These are phyloP conservation scores for Hippocampus mohnikei DNA, from an alignment of 2,113 vertebrate species.

Conservation along the genomic window DNA sequence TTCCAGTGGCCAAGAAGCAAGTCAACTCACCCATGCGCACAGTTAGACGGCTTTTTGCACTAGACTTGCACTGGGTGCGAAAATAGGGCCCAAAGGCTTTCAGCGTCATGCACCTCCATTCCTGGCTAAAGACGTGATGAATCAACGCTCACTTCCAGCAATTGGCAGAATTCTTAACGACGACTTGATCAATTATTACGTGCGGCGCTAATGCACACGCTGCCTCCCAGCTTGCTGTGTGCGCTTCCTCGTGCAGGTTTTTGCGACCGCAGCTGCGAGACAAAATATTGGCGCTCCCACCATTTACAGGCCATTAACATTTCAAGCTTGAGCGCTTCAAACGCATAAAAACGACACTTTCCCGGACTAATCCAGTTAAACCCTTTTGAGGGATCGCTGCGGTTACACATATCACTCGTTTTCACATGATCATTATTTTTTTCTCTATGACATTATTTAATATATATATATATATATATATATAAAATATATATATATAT, in stretches of 20 bases:
- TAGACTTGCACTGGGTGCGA: too few relatives aligned
- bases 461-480: too few relatives aligned
- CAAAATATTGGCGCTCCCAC: constrained; percentile 43
- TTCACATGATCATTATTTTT: too few relatives aligned
- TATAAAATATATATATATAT: too few relatives aligned
- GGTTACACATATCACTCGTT: too few relatives aligned
- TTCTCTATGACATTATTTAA: too few relatives aligned
- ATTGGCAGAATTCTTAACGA: not conserved
- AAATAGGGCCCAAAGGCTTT: too few relatives aligned
- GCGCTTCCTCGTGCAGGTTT: constrained; percentile 40
- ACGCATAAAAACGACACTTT: constrained; percentile 22
- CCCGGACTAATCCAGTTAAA: constrained; percentile 22
- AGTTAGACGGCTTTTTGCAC: too few relatives aligned
- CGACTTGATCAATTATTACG: not conserved
- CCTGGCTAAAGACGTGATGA: not conserved
- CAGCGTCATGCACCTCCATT: too few relatives aligned
- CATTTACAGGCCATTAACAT: constrained; percentile 47
- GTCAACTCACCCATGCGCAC: too few relatives aligned
- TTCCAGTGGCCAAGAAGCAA: too few relatives aligned
- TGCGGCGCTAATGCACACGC: not conserved
- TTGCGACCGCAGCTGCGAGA: constrained; percentile 26
- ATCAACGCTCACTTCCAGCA: not conserved
- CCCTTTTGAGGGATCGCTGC: not conserved
- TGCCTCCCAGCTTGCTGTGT: constrained; percentile 47
- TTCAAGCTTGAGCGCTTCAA: constrained; percentile 41